These are phyloP conservation scores for Arothron firmamentum DNA, from an alignment of 2,113 vertebrate species.

Conservation along the genomic window DNA sequence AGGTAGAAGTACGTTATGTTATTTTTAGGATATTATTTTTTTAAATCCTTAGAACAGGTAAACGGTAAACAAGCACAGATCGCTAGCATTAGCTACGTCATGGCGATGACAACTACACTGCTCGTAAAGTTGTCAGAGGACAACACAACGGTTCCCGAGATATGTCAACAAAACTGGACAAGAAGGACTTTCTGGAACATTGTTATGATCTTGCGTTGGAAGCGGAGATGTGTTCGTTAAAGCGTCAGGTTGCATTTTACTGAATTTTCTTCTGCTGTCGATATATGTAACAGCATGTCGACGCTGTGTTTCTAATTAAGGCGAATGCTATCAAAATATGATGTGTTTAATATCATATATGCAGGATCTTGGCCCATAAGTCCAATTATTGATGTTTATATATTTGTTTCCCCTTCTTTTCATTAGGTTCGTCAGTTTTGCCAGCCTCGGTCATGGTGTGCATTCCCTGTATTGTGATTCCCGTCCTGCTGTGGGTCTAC, in stretches of 20 bases:
- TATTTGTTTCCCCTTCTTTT: conserved; percentile 4
- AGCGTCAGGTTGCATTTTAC: neutral
- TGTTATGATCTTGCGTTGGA: neutral
- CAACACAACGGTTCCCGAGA: neutral
- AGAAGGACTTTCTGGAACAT: no score
- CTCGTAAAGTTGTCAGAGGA: neutral
- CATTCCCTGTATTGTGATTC: conserved; percentile 97
- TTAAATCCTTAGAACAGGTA: neutral
- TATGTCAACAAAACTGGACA: no score
- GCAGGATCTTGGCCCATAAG: no score
- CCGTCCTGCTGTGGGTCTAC: conserved; percentile 92
- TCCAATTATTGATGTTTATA: no score
- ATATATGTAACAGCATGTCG: no score
- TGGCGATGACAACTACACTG: neutral
- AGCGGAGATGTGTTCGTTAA: neutral
- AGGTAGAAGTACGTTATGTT: neutral
- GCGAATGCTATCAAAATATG: no score
- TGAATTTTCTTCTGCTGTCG: neutral
- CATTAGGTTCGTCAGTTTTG: neutral
- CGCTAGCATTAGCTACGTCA: conserved; percentile 25
- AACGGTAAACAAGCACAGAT: no score
- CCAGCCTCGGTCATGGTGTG: conserved; percentile 83
- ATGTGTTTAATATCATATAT: no score
- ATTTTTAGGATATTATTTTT: neutral
- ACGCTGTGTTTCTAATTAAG: no score